Percentiles rank a stretch among this genome's conserved stretches.
These are phyloP conservation scores for Blera fallax DNA, from an alignment of 2,888 invertebrate genomes.

Conservation along the genomic window DNA sequence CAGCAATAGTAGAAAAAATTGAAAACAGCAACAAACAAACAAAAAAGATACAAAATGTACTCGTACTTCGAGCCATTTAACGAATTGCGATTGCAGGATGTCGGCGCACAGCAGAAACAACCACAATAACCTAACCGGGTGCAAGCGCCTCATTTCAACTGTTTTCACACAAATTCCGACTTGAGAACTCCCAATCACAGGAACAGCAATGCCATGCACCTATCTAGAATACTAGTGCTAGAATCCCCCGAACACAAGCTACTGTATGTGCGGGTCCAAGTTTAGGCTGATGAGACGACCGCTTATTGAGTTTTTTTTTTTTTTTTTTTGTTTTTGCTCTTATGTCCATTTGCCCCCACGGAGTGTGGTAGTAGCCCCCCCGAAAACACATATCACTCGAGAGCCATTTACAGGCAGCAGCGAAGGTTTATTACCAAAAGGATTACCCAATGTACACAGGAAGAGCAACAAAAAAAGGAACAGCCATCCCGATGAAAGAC, in stretches of 20 bases:
- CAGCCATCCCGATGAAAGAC: conserved; percentile 56
- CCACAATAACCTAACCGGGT: conserved; percentile 53
- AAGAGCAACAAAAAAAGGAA: conserved; percentile 32
- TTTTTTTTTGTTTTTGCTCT: not conserved
- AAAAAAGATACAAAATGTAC: conserved; percentile 44
- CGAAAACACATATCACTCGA: conserved; percentile 69
- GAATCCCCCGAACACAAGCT: conserved; percentile 54
- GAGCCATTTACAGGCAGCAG: conserved; percentile 65
- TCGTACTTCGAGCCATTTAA: conserved; percentile 69
- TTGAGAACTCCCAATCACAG: conserved; percentile 67
- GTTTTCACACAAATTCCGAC: conserved; percentile 72
- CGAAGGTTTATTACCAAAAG: conserved; percentile 72
- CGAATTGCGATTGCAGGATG: conserved; percentile 64
- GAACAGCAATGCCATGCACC: conserved; percentile 53
- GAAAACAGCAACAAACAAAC: conserved; percentile 29
- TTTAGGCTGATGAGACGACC: conserved; percentile 48
- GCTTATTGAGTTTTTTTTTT: conserved; percentile 9
- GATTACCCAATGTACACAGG: conserved; percentile 57
- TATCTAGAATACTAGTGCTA: conserved; percentile 68
- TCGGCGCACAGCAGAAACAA: conserved; percentile 31
- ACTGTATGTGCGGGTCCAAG: conserved; percentile 59
- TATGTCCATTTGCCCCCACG: conserved; percentile 55
- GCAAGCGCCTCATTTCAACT: conserved; percentile 73
- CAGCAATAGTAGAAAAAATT: conserved; percentile 17
- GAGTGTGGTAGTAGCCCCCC: conserved; percentile 47